These are phyloP conservation scores for Hydrotaea diabolus DNA, from an alignment of 2,888 invertebrate genomes.

Conservation along the genomic window DNA sequence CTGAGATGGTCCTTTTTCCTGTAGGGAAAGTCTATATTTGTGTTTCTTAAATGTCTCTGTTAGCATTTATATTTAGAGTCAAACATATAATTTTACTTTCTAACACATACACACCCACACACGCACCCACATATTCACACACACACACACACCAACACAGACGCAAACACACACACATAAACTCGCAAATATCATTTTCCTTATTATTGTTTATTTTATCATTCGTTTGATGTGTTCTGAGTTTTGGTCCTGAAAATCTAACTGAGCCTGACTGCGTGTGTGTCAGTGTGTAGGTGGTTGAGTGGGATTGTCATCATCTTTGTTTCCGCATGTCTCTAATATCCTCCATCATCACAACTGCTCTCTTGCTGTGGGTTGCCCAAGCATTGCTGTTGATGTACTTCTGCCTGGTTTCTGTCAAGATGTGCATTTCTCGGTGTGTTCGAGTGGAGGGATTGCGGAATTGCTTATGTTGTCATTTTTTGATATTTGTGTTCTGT, in stretches of 20 bases:
- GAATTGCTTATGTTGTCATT: slow-evolving; percentile 3
- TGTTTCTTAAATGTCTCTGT: background rate
- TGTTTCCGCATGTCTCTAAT: background rate
- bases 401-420: background rate
- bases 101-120: background rate
- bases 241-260: background rate
- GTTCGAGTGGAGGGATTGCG: background rate
- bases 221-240: background rate
- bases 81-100: background rate
- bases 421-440: background rate
- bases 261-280: background rate
- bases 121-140: background rate
- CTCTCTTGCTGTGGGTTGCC: background rate
- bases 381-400: background rate
- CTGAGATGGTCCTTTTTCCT: no score
- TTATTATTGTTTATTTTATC: slow-evolving; percentile 3
- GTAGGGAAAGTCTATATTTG: background rate
- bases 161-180: no score
- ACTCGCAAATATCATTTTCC: background rate
- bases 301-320: slow-evolving; percentile 2
- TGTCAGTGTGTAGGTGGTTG: background rate
- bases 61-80: slow-evolving; percentile 5
- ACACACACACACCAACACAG: background rate
- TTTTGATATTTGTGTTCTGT: background rate
- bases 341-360: background rate